These are phyloP conservation scores for Drosophila subobscura DNA, from an alignment of 1,140 invertebrate species.

Conservation along the genomic window DNA sequence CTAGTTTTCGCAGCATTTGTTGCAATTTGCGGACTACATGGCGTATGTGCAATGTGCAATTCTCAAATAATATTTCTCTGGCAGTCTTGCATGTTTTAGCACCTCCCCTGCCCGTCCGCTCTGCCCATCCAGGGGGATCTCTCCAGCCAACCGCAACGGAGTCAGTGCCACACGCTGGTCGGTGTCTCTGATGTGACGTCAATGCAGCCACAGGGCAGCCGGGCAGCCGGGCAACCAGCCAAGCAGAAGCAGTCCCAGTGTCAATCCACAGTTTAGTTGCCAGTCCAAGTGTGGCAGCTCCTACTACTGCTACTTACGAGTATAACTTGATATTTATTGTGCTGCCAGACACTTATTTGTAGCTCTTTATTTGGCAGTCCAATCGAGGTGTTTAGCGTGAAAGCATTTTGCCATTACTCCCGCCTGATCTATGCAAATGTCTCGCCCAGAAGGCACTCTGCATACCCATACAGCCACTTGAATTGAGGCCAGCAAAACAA, in stretches of 20 bases:
- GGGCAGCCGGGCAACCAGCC: slow-evolving; percentile 7
- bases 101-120: no score
- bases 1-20: slow-evolving; percentile 33
- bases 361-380: slow-evolving; percentile 42
- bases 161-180: no score
- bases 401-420: slow-evolving; percentile 50
- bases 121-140: no score
- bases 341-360: slow-evolving; percentile 41
- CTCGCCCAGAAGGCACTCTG: not conserved
- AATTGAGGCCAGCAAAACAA: slow-evolving; percentile 14
- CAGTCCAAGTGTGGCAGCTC: no score
- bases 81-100: slow-evolving; percentile 28
- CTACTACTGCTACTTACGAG: no score
- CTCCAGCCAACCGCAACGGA: no score
- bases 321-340: slow-evolving; percentile 37
- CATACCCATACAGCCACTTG: not conserved
- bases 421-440: slow-evolving; percentile 27
- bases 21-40: slow-evolving; percentile 40
- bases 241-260: not conserved
- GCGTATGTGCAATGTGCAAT: slow-evolving; percentile 52
- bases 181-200: slow-evolving; percentile 39
- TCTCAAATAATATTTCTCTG: slow-evolving; percentile 44
- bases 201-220: slow-evolving; percentile 10
- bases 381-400: slow-evolving; percentile 46
- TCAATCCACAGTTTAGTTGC: no score